Evolutionary conservation across 2,113 vertebrate species (phyloP).

Genomic region (Laticauda laticaudata): DNA sequence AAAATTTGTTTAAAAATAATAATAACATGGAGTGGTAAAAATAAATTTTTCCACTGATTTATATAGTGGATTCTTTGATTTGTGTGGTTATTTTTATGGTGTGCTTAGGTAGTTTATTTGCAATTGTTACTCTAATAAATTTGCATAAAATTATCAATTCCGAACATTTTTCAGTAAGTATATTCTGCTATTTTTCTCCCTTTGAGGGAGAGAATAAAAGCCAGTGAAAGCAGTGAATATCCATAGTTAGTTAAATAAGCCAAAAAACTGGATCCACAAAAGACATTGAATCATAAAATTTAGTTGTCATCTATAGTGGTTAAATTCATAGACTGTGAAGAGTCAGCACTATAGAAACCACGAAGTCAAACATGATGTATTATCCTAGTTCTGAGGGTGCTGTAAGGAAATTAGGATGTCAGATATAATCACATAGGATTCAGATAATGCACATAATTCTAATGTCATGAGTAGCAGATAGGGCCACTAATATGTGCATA

Average conservation of each 20-base stretch:
- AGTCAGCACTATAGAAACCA: not conserved
- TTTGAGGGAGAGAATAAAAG: not conserved
- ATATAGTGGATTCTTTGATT: not conserved
- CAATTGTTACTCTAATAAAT: not conserved
- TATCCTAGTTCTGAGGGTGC: not conserved
- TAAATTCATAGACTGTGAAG: not conserved
- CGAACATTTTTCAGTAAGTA: not conserved
- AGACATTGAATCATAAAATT: not conserved
- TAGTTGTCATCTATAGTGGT: not conserved
- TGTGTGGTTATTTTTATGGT: not conserved
- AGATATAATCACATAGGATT: not conserved
- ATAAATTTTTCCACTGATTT: not conserved
- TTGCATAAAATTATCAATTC: not conserved
- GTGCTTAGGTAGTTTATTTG: not conserved
- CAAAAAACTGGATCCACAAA: not conserved
- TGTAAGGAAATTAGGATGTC: not conserved
- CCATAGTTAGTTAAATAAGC: not conserved
- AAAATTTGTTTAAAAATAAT: too few species aligned
- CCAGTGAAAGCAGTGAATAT: not conserved
- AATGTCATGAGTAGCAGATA: not conserved
- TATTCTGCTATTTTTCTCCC: not conserved
- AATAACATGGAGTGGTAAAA: not conserved
- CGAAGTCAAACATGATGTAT: not conserved
- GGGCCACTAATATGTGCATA: not conserved
- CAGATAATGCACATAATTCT: not conserved